These are phyloP conservation scores for Linepithema humile DNA, from an alignment of 1,140 invertebrate genomes.

Conservation along the genomic window DNA sequence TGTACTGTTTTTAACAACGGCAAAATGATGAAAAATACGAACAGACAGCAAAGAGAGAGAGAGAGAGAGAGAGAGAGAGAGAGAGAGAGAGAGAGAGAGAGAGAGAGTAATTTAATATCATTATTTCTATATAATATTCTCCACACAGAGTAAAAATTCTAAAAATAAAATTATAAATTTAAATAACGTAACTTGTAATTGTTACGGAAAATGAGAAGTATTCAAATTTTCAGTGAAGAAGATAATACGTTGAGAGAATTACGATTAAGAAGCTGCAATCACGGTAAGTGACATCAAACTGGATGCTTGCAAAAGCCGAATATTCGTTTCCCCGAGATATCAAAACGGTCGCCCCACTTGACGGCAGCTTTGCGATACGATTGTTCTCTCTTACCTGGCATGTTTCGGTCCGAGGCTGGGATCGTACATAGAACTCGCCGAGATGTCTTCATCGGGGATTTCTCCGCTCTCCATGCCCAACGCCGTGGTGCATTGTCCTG, in stretches of 20 bases:
- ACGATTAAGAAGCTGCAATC: not conserved
- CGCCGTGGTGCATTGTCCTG: constrained; percentile 85
- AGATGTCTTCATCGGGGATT: constrained; percentile 86
- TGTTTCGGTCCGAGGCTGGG: constrained; percentile 86
- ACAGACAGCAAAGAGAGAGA: too few species aligned
- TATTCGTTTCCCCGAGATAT: constrained; percentile 38
- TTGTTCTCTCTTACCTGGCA: constrained; percentile 85
- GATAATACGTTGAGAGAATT: not conserved
- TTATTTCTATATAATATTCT: too few species aligned
- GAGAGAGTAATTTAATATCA: not conserved
- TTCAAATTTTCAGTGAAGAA: not conserved
- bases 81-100: too few species aligned
- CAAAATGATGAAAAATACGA: not conserved
- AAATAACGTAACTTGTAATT: not conserved
- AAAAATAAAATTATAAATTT: not conserved
- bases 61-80: too few species aligned
- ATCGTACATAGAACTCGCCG: constrained; percentile 87
- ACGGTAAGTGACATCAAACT: not conserved
- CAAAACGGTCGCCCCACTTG: constrained; percentile 46
- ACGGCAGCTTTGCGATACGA: constrained; percentile 56
- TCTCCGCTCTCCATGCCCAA: constrained; percentile 87
- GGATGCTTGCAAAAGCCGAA: not conserved
- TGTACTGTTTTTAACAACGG: not conserved
- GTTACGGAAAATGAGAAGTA: not conserved
- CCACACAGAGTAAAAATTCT: not conserved